Evolutionary conservation across 2,888 invertebrate genomes (phyloP).

Genomic region (Octodonta nipae): DNA sequence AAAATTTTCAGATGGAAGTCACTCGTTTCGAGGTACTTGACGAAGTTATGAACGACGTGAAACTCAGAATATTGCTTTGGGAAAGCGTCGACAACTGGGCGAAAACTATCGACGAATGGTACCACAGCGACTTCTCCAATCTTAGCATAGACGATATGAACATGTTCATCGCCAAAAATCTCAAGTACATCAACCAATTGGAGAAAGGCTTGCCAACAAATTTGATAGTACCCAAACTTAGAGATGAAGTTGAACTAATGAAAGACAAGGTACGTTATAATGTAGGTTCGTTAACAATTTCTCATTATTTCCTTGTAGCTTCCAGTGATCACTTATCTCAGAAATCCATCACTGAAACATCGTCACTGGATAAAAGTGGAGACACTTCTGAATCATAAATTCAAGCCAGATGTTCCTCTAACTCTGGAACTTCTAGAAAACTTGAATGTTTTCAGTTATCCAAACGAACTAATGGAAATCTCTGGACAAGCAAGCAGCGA

Average conservation of each 20-base stretch:
- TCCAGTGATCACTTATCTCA: slow-evolving; percentile 64
- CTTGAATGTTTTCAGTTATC: slow-evolving; percentile 59
- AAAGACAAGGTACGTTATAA: slow-evolving; percentile 10
- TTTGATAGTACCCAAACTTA: slow-evolving; percentile 62
- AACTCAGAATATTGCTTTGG: slow-evolving; percentile 68
- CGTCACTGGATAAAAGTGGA: slow-evolving; percentile 82
- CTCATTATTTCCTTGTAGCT: slow-evolving; percentile 38
- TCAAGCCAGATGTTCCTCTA: slow-evolving; percentile 52
- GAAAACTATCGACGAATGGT: slow-evolving; percentile 52
- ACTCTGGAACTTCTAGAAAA: slow-evolving; percentile 57
- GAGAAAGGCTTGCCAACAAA: slow-evolving; percentile 76
- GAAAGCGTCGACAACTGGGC: slow-evolving; percentile 66
- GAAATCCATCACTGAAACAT: slow-evolving; percentile 62
- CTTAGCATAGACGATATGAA: slow-evolving; percentile 64
- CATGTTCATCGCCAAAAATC: slow-evolving; percentile 48
- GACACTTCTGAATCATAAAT: slow-evolving; percentile 55
- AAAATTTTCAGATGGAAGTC: slow-evolving; percentile 69
- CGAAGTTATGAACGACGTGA: slow-evolving; percentile 65
- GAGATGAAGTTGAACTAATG: slow-evolving; percentile 53
- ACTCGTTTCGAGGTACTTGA: slow-evolving; percentile 71
- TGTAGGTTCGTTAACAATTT: neutral
- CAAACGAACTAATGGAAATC: slow-evolving; percentile 66
- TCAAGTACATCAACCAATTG: slow-evolving; percentile 61
- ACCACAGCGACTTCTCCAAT: slow-evolving; percentile 44
- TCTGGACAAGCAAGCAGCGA: slow-evolving; percentile 82